Conservation (phyloP, 2,113 vertebrate species). For the Anser cygnoides region DNA sequence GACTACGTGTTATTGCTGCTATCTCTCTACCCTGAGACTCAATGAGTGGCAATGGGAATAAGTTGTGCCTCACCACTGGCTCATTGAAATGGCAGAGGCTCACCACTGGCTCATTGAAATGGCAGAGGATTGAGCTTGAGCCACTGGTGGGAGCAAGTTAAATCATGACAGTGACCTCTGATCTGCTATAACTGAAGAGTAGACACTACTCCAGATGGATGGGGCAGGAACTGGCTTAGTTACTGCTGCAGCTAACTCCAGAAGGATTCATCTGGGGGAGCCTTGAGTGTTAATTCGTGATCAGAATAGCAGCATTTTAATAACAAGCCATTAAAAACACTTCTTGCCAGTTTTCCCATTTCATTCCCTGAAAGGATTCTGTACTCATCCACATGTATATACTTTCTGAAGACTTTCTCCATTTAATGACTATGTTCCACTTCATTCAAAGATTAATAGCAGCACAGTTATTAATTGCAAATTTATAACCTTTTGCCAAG, state of each 20-base stretch:
- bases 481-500: conserved; percentile 11
- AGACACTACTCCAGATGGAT: background rate
- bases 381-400: background rate
- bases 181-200: background rate
- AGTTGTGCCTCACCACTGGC: background rate
- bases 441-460: conserved; percentile 44
- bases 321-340: background rate
- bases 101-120: background rate
- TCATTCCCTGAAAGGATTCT: background rate
- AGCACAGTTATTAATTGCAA: conserved; percentile 30
- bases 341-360: background rate
- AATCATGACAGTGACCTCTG: background rate
- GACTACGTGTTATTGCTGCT: background rate
- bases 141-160: background rate
- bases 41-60: background rate
- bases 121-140: background rate
- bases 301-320: background rate
- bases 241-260: background rate
- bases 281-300: background rate
- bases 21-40: background rate
- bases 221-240: background rate
- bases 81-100: background rate
- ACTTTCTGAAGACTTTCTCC: background rate
- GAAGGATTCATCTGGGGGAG: background rate
- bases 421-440: background rate